Conservation (phyloP, 2,113 vertebrate genomes). For the Chunga burmeisteri region DNA sequence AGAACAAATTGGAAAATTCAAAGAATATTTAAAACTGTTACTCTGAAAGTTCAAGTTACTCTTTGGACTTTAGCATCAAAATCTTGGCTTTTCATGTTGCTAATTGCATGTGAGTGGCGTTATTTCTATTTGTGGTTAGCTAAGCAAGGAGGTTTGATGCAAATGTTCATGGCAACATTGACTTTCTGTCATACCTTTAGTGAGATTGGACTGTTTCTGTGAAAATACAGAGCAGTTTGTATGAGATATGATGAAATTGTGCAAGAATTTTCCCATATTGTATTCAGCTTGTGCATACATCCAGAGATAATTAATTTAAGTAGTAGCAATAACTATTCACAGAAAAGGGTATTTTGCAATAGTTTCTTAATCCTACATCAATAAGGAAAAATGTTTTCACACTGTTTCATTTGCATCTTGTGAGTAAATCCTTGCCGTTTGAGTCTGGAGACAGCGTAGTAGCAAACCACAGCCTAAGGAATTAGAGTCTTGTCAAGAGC, state of each 20-base stretch:
- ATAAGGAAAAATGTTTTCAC: not conserved
- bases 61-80: not conserved
- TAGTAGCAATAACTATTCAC: not conserved
- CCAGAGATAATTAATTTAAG: not conserved
- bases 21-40: not conserved
- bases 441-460: not conserved
- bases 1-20: not conserved
- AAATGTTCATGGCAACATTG: not conserved
- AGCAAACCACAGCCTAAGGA: not conserved
- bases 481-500: slow-evolving; percentile 1
- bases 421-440: not conserved
- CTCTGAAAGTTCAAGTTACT: not conserved
- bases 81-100: not conserved
- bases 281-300: not conserved
- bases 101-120: not conserved
- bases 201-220: not conserved
- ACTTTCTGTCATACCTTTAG: not conserved
- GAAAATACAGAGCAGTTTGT: not conserved
- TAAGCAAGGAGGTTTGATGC: not conserved
- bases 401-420: not conserved
- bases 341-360: not conserved
- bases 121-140: not conserved
- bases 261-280: not conserved
- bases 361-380: not conserved
- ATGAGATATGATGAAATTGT: not conserved